Conservation (phyloP, 2,113 vertebrate genomes). For the Columba janthina region DNA sequence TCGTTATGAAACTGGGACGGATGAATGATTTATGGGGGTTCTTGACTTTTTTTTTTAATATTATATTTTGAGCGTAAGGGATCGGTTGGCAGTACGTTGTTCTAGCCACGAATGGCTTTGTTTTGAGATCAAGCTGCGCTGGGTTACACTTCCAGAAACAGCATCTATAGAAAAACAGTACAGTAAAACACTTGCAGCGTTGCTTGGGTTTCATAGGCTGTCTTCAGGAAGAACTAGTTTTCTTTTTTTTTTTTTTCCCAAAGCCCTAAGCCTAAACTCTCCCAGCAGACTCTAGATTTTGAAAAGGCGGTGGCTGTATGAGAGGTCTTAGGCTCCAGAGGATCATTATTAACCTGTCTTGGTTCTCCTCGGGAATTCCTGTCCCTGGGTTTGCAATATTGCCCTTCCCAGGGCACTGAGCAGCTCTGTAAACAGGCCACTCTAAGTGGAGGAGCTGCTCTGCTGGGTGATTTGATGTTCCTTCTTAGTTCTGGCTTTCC, state of each 20-base stretch:
- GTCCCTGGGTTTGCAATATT: background rate
- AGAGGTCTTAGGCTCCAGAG: background rate
- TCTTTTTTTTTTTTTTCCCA: background rate
- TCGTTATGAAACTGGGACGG: background rate
- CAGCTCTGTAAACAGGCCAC: background rate
- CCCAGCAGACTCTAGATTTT: background rate
- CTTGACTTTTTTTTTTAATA: background rate
- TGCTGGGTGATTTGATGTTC: background rate
- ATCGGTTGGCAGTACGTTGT: background rate
- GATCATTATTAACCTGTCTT: background rate
- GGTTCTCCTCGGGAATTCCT: background rate
- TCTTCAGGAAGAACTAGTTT: background rate
- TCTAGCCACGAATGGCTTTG: background rate
- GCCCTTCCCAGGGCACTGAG: background rate
- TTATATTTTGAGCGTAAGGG: background rate
- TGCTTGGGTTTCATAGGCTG: background rate
- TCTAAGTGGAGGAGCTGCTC: background rate
- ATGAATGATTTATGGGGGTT: conserved; percentile 15
- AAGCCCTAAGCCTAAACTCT: background rate
- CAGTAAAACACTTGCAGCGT: background rate
- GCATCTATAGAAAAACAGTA: conserved; percentile 4
- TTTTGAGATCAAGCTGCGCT: background rate
- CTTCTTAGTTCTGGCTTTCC: background rate
- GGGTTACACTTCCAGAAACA: background rate
- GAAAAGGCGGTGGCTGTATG: background rate